Evolutionary conservation across 2,888 invertebrate species (phyloP), one percentile per base, ranked within the genome.

Genomic region (Acanthosoma haemorrhoidale): DNA sequence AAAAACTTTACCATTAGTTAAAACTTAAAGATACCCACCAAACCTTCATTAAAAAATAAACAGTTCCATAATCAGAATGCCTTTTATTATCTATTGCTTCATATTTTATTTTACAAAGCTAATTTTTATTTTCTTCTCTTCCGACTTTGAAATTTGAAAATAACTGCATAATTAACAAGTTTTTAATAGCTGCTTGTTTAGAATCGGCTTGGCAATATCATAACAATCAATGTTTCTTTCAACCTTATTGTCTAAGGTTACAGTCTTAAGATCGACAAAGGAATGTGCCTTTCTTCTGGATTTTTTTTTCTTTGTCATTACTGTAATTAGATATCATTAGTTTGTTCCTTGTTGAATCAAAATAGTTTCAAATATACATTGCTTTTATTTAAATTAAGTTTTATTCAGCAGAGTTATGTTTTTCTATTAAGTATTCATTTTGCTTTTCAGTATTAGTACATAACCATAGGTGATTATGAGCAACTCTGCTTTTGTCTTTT

Each of bases 271-370:
- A 8, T 51, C 51, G n/a, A 51, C 51, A 25, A 51, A 51, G n/a
- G 51, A 51, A 51, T 51, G 51, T 25, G 51, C 25, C 25, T 51
- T 51, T 8, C 4, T 51, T 51, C 51, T 43, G 2, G 43, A 21
- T 25, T 25, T 51, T 51, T 51, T 51, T 51, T 51, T 51, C 51
- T 51, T 25, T 51, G 21, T 51, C 51, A 21, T 51, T 51, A 51
- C 51, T 51, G 51, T 25, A 51, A 51, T 25, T 51, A 25, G 8
- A 51, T 51, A 51, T 51, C n/a, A 25, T 51, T 51, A 51, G 51
- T 51, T n/a, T 21, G 29, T 51, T 51, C 51, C 21, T 51, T 13
- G 51, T 29, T 25, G 51, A 25, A 51, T 6, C 29, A 43, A 13
- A 4, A 13, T 43, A 2, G 3, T 21, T 9, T 43, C 43, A 21